These are phyloP conservation scores for Aegotheles bennettii DNA, from an alignment of 2,113 vertebrate genomes.

Conservation along the genomic window DNA sequence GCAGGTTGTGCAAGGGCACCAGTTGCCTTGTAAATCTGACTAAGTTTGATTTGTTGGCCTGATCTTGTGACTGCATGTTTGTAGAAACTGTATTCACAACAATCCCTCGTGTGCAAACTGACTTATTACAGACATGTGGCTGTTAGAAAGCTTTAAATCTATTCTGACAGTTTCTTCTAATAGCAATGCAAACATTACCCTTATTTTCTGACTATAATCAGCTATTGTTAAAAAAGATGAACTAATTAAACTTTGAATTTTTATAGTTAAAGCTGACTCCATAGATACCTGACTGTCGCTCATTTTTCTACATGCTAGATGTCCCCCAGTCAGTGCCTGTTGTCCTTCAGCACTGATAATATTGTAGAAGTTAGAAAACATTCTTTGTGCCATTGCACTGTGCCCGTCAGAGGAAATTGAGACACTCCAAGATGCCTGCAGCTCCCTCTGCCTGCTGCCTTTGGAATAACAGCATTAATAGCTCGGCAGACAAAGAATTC, in stretches of 20 bases:
- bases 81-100: neutral
- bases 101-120: neutral
- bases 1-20: neutral
- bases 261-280: neutral
- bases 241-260: neutral
- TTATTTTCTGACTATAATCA: neutral
- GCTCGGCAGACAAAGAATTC: neutral
- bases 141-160: neutral
- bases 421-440: neutral
- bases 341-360: neutral
- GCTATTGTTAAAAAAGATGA: neutral
- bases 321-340: neutral
- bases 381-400: neutral
- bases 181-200: neutral
- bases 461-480: fast-evolving
- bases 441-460: neutral
- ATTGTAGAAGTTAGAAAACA: neutral
- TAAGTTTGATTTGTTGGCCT: neutral
- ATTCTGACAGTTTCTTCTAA: neutral
- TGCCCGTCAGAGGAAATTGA: neutral
- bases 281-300: neutral
- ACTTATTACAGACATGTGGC: neutral
- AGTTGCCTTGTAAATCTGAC: neutral
- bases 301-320: neutral
- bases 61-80: neutral